Base-by-base conservation (phyloP, 2,888 invertebrate species). In the Phasia obesa region DNA sequence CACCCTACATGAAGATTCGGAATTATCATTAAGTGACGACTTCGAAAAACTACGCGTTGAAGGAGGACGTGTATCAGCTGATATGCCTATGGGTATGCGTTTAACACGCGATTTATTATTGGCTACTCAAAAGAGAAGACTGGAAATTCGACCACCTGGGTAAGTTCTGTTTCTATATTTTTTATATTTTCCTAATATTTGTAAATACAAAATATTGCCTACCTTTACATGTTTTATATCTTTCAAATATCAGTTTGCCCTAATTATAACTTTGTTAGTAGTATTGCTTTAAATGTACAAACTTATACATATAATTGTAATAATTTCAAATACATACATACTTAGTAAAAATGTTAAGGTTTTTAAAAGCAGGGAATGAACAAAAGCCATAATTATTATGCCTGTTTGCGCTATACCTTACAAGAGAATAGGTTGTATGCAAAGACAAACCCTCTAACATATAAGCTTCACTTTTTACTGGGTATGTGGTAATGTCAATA, bases 1-100 rank as follows among this genome's bases (percentile, higher is more conserved):
- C 19, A 97, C 97, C 6, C 93, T 98, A 57, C 96, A 96, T 91
- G 98, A 98, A 92, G 97, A 97, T 88, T 93, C 94, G 89, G 97
- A 97, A 92, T 92, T 96, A 86, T 90, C 90, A 69, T 88, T 91
- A 89, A 93, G 88, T 84, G 90, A 91, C 81, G 91, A 91, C 85
- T 90, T 90, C 80, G 90, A 90, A 71, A 90, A 89, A 81, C 86
- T 90, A 75, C 89, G 89, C 42, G 87, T 88, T 51, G 90, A 90
- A 85, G 85, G 87, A 47, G 88, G 88, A 7, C 90, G 89, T 49
- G 87, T 88, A 82, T 88, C 90, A n/a, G 88, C 88, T 55, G 91
- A 91, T 86, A 89, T 90, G 87, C 92, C 92, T 47, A 91, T 93
- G 88, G 93, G 96, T 84, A 91, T 93, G 88, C 93, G 96, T 81